Evolutionary conservation across 2,797 vertebrate genomes (phyloP).

Genomic region (Phalanger gymnotis): DNA sequence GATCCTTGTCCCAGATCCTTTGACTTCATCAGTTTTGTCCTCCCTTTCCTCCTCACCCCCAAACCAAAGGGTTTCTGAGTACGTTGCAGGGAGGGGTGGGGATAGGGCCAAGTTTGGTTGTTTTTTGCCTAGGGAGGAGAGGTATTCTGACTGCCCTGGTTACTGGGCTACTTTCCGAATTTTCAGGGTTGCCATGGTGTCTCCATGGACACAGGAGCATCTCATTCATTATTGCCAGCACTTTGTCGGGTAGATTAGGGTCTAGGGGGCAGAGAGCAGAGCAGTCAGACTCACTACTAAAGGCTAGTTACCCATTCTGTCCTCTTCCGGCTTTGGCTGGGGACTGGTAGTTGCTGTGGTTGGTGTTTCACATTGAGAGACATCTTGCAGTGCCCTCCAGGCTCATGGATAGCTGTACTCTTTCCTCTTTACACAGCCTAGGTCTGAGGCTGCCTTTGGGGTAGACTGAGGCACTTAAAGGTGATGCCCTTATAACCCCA

Average conservation of each 20-base stretch:
- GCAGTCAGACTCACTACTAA: background rate
- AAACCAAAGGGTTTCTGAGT: accelerated
- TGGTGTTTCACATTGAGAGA: background rate
- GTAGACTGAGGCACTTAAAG: background rate
- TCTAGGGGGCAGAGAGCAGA: conserved; percentile 49
- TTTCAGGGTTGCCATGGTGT: conserved; percentile 85
- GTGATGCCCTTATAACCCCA: background rate
- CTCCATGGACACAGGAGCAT: conserved; percentile 84
- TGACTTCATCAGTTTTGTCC: background rate
- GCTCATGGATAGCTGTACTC: background rate
- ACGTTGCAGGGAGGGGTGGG: background rate
- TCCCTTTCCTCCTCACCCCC: accelerated
- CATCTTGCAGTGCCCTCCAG: background rate
- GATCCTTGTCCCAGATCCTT: background rate
- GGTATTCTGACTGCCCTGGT: conserved; percentile 62
- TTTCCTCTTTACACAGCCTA: background rate
- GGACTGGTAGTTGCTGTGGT: conserved; percentile 5
- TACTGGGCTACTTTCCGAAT: conserved; percentile 84
- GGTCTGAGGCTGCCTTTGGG: background rate
- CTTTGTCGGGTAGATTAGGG: conserved; percentile 60
- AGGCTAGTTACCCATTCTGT: background rate
- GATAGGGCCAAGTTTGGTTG: background rate
- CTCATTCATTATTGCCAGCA: conserved; percentile 87
- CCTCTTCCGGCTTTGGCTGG: background rate
- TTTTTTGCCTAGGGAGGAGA: conserved; percentile 36